A percentile compares a stretch with the other conserved stretches of the same genome.
These are phyloP conservation scores for Monodelphis domestica DNA, from an alignment of 2,797 vertebrate genomes.

Conservation along the genomic window DNA sequence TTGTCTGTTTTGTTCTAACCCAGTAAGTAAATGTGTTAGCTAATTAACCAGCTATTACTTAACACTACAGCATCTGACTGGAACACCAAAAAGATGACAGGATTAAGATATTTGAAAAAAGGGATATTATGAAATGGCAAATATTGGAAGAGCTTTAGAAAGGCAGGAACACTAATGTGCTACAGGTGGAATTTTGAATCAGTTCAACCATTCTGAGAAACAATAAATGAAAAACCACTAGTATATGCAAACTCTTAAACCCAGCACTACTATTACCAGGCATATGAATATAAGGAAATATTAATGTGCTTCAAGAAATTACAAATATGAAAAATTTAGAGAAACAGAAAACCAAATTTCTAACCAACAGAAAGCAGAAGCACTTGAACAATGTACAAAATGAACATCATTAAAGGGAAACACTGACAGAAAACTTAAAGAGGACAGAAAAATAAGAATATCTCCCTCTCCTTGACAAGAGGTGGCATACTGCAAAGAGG, in stretches of 20 bases:
- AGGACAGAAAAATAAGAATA: background rate
- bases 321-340: background rate
- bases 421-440: background rate
- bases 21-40: background rate
- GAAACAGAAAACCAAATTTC: background rate
- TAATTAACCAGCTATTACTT: background rate
- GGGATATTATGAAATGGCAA: background rate
- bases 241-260: background rate
- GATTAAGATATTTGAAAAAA: background rate
- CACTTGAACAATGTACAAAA: background rate
- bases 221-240: background rate
- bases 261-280: background rate
- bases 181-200: background rate
- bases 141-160: background rate
- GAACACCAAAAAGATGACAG: accelerated
- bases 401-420: background rate
- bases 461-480: background rate
- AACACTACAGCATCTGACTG: accelerated
- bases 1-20: background rate
- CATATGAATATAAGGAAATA: background rate
- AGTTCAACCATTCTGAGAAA: background rate
- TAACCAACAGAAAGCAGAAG: background rate
- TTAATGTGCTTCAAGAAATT: background rate
- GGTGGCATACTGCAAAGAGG: background rate
- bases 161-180: background rate